phyloP scores from a whole-genome alignment of 2,888 invertebrate species.

The Palloptera scutellata region DNA sequence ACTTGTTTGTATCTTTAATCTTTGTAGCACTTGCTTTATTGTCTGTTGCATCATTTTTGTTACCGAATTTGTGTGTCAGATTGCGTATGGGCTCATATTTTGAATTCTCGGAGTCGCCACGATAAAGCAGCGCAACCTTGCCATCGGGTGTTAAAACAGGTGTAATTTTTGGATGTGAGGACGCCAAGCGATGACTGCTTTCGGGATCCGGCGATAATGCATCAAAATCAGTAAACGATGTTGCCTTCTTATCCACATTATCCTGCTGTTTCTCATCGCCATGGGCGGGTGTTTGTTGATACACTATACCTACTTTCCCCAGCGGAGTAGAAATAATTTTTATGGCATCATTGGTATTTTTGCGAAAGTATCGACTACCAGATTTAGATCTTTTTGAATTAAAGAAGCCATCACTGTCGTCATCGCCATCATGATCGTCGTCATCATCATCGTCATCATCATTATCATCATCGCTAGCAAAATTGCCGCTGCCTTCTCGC shows the following conservation, averaged over 20 bases:
- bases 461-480: constrained; percentile 58
- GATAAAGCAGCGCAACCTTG: constrained; percentile 65
- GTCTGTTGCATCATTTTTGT: constrained; percentile 36
- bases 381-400: constrained; percentile 55
- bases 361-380: constrained; percentile 61
- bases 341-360: constrained; percentile 64
- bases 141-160: constrained; percentile 66
- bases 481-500: constrained; percentile 61
- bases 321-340: constrained; percentile 65
- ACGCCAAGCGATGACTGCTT: constrained; percentile 63
- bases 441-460: constrained; percentile 55
- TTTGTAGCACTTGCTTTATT: constrained; percentile 38
- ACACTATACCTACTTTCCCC: constrained; percentile 65
- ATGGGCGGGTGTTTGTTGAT: constrained; percentile 58
- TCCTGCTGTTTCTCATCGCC: constrained; percentile 41
- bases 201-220: constrained; percentile 62
- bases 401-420: constrained; percentile 53
- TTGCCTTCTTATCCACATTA: constrained; percentile 45
- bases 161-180: constrained; percentile 64
- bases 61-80: constrained; percentile 61
- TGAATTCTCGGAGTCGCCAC: constrained; percentile 64
- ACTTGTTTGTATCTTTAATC: constrained; percentile 38
- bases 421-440: constrained; percentile 55
- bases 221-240: constrained; percentile 60
- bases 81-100: constrained; percentile 65